Base-by-base conservation (phyloP, 2,797 vertebrate species). In the Eleutherodactylus coqui region DNA sequence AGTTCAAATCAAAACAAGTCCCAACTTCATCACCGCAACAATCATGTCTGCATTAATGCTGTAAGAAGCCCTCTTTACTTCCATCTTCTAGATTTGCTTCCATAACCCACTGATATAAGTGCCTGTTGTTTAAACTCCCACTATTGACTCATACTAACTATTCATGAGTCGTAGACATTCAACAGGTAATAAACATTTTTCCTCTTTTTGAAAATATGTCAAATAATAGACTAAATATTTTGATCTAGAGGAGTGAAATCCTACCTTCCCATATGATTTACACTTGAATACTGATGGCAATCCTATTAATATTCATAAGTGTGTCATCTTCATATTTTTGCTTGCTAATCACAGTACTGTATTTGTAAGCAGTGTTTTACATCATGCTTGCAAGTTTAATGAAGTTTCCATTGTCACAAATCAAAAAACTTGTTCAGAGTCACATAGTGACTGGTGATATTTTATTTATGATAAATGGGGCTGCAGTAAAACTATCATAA, bases 361-460 rank as follows among this genome's bases (percentile, higher is more conserved):
- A 86, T 81, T 55, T 75, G 64, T 38, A 75, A 77, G 76, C 49
- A 75, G 51, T 43, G 75, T 75, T 81, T 75, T 81, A 75, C 64
- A 81, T 45, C 29, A 75, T 75, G 19, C 36, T 85, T 43, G 51
- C 83, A 85, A 29, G 75, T 79, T 79, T 79, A 78, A 79, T 78
- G 75, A 79, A 72, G 14, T 85, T 85, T 72, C 34, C 55, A 85
- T 53, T 27, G 64, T 60, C 45, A 27, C 85, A 86, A 86, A 81
- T 86, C 78, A 86, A 81, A 80, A 73, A 79, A 75, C 45, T 38
- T 47, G 32, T 53, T 75, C 67, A 62, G 34, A 86, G 69, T 62
- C 64, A 58, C 70, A 81, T 43, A 75, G 78, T 75, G 69, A 75
- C 78, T 75, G 45, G 69, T 81, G 75, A 86, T 86, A 86, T 86